Percentiles rank a stretch among this genome's conserved stretches.
These are phyloP conservation scores for Apodemia zela DNA, from an alignment of 2,888 invertebrate genomes.

Conservation along the genomic window DNA sequence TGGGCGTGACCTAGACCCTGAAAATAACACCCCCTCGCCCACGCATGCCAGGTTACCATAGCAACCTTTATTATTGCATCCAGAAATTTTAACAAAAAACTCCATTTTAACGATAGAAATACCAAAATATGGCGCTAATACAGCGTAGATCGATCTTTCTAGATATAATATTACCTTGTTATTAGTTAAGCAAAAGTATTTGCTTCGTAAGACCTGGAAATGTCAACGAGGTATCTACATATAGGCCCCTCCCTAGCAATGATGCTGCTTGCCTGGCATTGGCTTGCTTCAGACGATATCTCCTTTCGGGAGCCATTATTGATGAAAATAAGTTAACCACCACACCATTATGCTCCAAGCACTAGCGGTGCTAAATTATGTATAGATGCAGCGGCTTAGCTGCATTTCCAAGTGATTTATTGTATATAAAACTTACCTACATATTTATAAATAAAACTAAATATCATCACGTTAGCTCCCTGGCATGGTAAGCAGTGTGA, in stretches of 20 bases:
- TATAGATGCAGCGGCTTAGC: not conserved
- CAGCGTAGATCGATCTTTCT: not conserved
- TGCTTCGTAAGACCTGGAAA: not conserved
- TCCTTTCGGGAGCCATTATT: slow-evolving; percentile 42
- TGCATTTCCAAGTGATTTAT: not conserved
- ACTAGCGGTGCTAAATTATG: slow-evolving; percentile 9
- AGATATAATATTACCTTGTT: not conserved
- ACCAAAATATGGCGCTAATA: not conserved
- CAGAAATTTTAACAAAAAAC: slow-evolving; percentile 34
- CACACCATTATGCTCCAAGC: slow-evolving; percentile 7
- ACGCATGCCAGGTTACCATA: slow-evolving; percentile 60
- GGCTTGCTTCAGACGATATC: not conserved
- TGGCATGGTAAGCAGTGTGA: too few species aligned
- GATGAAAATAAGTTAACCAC: slow-evolving; percentile 31
- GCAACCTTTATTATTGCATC: slow-evolving; percentile 47
- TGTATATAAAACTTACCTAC: too few species aligned
- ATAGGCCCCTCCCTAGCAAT: slow-evolving; percentile 25
- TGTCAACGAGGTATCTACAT: slow-evolving; percentile 42
- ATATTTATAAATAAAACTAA: too few species aligned
- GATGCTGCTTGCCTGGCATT: slow-evolving; percentile 21
- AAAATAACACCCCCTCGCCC: slow-evolving; percentile 69
- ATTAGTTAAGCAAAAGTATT: not conserved
- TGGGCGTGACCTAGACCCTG: slow-evolving; percentile 82
- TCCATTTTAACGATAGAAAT: not conserved
- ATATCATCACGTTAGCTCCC: too few species aligned